phyloP scores from a whole-genome alignment of 2,888 invertebrate genomes.

The Dynastes tityus region DNA sequence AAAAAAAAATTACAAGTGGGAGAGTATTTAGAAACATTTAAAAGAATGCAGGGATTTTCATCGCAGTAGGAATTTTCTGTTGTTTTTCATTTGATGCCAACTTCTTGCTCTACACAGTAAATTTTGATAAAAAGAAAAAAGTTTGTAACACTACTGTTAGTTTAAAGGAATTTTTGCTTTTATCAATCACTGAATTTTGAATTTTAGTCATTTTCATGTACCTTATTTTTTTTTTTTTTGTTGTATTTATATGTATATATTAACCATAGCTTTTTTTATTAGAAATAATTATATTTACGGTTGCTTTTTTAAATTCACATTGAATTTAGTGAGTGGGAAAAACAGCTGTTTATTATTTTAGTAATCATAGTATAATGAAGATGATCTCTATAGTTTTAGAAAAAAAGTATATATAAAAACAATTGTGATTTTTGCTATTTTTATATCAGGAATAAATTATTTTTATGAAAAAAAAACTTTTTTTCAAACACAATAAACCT shows the following conservation, averaged over 20 bases:
- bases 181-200: not conserved
- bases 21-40: no score
- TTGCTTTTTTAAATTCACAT: not conserved
- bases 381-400: not conserved
- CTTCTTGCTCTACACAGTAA: no score
- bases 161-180: conserved; percentile 1
- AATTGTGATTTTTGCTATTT: no score
- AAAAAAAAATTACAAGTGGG: no score
- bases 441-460: no score
- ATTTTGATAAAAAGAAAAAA: no score
- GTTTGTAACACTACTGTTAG: not conserved
- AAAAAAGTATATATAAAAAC: not conserved
- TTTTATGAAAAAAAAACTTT: no score
- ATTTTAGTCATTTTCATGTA: conserved; percentile 49
- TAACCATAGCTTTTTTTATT: not conserved
- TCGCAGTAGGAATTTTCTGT: no score
- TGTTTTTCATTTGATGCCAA: no score
- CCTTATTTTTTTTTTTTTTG: conserved; percentile 38
- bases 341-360: not conserved
- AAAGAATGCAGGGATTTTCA: no score
- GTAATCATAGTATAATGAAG: not conserved
- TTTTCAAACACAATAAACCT: no score
- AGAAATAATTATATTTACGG: not conserved
- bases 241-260: conserved; percentile 43
- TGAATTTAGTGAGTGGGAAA: not conserved